Base-by-base conservation (phyloP, 2,888 invertebrate species). In the Cataglyphis altisquamis region DNA sequence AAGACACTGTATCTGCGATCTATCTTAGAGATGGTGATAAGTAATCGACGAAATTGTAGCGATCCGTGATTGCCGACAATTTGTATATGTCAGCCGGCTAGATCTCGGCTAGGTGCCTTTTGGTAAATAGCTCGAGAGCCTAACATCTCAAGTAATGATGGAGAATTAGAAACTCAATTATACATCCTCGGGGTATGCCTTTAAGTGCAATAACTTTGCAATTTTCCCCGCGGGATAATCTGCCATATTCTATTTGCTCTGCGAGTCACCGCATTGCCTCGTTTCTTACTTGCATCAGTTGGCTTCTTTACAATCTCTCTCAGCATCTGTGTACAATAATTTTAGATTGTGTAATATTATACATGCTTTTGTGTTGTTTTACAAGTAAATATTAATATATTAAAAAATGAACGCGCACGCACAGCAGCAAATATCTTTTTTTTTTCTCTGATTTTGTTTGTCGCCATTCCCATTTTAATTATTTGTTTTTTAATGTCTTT, bases 111-210 rank as follows among this genome's bases (percentile, higher is more conserved):
- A 74, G 74, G 74, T 89, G 84, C 75, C 84, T 88, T 84, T 73
- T 83, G 82, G 77, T 82, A 70, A 85, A 66, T 74, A 57, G 84
- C 18, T 63, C 32, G 72, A 77, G 36, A 74, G 64, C 36, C 78
- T 75, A 82, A 84, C 73, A 70, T 64, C 60, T 75, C 83, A 82
- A 88, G 72, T 90, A 90, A 90, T 87, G 84, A 88, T 73, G 39
- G 82, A 83, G 84, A 87, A 89, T 90, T 89, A 83, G 86, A 90
- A 90, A 90, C 86, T 88, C 90, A 88, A 90, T 90, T 90, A 90
- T 84, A 90, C 81, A 64, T 84, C 39, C 21, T 66, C 80, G 67
- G 62, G 77, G 67, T 82, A 64, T 62, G 60, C 25, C 75, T 84
- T 83, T 87, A 86, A 70, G 18, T 70, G 78, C 85, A 85, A 87